Percentiles rank a stretch among this genome's conserved stretches.
Conservation (phyloP, 2,113 vertebrate genomes). For the Tetrao urogallus region DNA sequence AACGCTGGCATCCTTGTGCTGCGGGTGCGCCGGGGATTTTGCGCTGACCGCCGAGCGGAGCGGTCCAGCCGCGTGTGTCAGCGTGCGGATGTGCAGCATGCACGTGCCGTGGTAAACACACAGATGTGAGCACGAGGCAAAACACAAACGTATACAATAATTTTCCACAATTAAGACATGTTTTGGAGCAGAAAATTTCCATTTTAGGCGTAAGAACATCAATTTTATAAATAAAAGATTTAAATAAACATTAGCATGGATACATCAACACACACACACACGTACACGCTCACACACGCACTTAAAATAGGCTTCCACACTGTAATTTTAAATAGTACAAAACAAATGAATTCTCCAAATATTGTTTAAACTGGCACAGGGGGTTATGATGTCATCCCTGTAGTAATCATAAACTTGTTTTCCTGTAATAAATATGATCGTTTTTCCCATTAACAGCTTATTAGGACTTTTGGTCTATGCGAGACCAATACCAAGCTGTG, state of each 20-base stretch:
- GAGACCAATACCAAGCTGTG: background rate
- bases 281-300: background rate
- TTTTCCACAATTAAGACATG: conserved; percentile 29
- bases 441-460: conserved; percentile 62
- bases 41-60: background rate
- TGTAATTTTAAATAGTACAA: conserved; percentile 66
- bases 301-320: conserved; percentile 68
- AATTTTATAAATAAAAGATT: conserved; percentile 70
- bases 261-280: conserved; percentile 16
- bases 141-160: conserved; percentile 13
- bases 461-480: background rate
- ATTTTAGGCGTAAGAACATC: conserved; percentile 64
- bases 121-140: background rate
- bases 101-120: background rate
- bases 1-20: background rate
- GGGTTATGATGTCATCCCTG: conserved; percentile 62
- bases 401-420: conserved; percentile 68
- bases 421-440: conserved; percentile 58
- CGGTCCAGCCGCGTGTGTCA: background rate
- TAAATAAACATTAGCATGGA: conserved; percentile 57
- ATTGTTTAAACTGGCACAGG: conserved; percentile 69
- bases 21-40: background rate
- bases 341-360: conserved; percentile 72
- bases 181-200: conserved; percentile 57
- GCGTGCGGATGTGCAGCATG: fast-evolving